Base-by-base conservation (phyloP, 2,113 vertebrate genomes). In the Perccottus glenii region DNA sequence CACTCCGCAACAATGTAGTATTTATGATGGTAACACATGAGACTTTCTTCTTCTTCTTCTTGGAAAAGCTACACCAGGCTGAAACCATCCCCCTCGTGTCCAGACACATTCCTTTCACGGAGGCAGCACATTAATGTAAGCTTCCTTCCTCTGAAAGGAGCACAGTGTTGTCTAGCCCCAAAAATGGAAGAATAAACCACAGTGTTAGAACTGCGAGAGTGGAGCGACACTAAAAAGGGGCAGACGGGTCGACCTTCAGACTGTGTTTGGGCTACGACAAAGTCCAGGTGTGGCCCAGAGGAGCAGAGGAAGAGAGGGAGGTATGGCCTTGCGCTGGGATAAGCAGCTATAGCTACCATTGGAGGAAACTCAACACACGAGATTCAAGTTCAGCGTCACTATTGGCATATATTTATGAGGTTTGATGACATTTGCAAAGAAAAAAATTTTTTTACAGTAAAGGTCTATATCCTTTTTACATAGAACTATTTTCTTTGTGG, bases 401-500 rank as follows among this genome's bases (percentile, higher is more conserved):
- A 78, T 60, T 81, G 77, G 84, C 79, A 82, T 85, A 81, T 84
- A 86, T 67, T 81, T 64, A 77, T 71, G 62, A 84, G 77, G 77
- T 84, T 76, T 69, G 60, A 75, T 33, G 16, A 76, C 70, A 77
- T 73, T 56, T 58, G 61, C 67, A 73, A 67, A 70, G n/a, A 75
- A 70, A 71, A 55, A 43, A 82, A 55, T 60, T 74, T 77, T 75
- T 81, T 65, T 87, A 83, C 75, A 90, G 76, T 86, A 80, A 83
- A 84, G 64, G 75, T 86, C 72, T 74, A 72, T 77, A 43, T 63
- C 51, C 52, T 72, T 78, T 40, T 55, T 36, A n/a, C 36, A 55
- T 55, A 55, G 52, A 55, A n/a, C 36, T 15, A 1, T 15, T 36
- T 55, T 55, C 11, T 55, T 55, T 9, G 52, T 38, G 36, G 19